Percentiles rank a stretch among this genome's conserved stretches.
These are phyloP conservation scores for Tupaia tana DNA, from an alignment of 2,113 vertebrate species.

Conservation along the genomic window DNA sequence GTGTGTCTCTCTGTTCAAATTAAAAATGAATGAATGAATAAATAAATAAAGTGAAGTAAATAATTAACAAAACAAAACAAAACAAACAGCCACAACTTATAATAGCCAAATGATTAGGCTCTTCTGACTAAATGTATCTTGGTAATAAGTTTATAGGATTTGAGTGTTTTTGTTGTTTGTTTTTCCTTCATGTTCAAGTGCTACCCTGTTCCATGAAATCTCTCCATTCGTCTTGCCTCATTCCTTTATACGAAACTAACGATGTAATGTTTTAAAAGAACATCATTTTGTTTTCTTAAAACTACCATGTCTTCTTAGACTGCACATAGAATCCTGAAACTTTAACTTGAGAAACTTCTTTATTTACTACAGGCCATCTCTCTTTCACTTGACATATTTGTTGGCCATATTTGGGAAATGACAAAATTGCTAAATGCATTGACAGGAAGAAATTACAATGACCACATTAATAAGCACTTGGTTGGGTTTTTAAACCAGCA, in stretches of 20 bases:
- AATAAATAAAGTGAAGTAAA: too few relatives aligned
- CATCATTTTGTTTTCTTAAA: background rate
- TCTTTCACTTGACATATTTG: background rate
- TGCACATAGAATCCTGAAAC: background rate
- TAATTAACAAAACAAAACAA: too few relatives aligned
- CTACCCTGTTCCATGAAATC: background rate
- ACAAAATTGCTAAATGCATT: background rate
- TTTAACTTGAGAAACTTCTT: background rate
- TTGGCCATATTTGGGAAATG: background rate
- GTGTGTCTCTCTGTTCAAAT: too few relatives aligned
- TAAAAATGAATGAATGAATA: too few relatives aligned
- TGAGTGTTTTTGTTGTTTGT: background rate
- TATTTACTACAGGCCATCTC: background rate
- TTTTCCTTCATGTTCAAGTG: background rate
- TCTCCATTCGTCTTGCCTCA: conserved; percentile 29
- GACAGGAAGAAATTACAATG: background rate
- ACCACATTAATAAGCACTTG: background rate
- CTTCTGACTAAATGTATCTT: background rate
- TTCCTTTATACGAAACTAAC: background rate
- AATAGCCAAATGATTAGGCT: background rate
- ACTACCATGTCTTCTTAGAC: background rate
- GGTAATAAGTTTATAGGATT: background rate
- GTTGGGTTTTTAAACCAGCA: background rate
- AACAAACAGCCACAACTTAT: background rate
- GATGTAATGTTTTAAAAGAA: background rate